phyloP scores from a whole-genome alignment of 2,888 invertebrate genomes.

The Myathropa florea region DNA sequence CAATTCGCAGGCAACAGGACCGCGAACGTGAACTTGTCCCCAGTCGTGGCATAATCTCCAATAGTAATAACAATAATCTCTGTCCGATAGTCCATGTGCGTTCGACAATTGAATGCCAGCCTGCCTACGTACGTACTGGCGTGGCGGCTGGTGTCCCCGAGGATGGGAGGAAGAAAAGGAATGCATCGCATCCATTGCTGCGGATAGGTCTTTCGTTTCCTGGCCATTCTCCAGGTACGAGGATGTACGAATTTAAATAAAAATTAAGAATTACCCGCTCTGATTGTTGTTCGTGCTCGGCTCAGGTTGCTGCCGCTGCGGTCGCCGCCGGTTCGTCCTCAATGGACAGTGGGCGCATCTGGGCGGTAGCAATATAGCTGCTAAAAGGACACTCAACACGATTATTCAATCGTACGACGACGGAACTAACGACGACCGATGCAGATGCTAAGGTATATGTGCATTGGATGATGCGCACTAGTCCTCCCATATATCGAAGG shows the following conservation, averaged over 20 bases:
- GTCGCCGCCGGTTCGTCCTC: background rate
- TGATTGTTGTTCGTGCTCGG: slow-evolving; percentile 63
- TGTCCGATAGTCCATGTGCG: slow-evolving; percentile 64
- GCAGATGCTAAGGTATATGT: slow-evolving; percentile 16
- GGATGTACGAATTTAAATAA: slow-evolving; percentile 62
- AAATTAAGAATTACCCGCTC: slow-evolving; percentile 68
- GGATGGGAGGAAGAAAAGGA: slow-evolving; percentile 19
- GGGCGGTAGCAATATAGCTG: slow-evolving; percentile 61
- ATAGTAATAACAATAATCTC: slow-evolving; percentile 70
- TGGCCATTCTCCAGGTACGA: background rate
- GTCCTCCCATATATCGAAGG: slow-evolving; percentile 14
- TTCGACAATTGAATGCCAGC: slow-evolving; percentile 57
- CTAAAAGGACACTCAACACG: slow-evolving; percentile 61
- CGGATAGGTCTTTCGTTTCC: slow-evolving; percentile 4
- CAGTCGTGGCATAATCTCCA: slow-evolving; percentile 70
- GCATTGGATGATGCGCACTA: slow-evolving; percentile 27
- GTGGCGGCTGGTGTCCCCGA: background rate
- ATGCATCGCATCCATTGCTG: slow-evolving; percentile 3
- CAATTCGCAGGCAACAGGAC: slow-evolving; percentile 42
- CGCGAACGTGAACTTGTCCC: slow-evolving; percentile 65
- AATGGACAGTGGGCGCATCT: slow-evolving; percentile 44
- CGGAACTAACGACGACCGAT: slow-evolving; percentile 37
- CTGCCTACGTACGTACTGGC: background rate
- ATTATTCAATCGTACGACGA: slow-evolving; percentile 57
- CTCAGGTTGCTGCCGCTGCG: background rate